Conservation (phyloP, 1,140 invertebrate genomes). For the Pectinophora gossypiella region DNA sequence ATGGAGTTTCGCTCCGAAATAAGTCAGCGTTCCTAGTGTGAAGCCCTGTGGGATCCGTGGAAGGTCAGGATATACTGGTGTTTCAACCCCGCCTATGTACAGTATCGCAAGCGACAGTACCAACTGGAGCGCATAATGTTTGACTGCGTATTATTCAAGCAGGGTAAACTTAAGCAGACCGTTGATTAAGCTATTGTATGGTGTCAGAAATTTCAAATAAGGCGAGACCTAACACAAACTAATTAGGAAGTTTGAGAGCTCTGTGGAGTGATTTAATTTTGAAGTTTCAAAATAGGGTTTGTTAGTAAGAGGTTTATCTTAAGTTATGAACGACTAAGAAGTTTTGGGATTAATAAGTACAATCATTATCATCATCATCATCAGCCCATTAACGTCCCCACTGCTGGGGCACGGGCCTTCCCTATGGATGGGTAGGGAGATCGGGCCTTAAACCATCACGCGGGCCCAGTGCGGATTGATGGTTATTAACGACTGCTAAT, state of each 20-base stretch:
- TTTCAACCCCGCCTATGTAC: slow-evolving; percentile 8
- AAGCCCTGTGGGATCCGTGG: slow-evolving; percentile 1
- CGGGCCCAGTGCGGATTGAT: no score
- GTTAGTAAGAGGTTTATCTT: no score
- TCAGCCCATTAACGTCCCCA: no score
- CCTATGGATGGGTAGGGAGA: no score
- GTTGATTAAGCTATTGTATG: slow-evolving; percentile 32
- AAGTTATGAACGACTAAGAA: no score
- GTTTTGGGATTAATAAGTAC: no score
- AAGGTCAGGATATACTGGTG: slow-evolving; percentile 15
- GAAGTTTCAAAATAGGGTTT: no score
- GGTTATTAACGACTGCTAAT: no score
- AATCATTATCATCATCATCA: no score
- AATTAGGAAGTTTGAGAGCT: background rate
- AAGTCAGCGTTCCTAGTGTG: no score
- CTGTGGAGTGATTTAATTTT: background rate
- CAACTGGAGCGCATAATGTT: slow-evolving; percentile 33
- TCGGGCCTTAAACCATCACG: no score
- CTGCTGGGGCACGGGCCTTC: no score
- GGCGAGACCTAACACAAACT: background rate
- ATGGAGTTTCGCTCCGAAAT: slow-evolving; percentile 5
- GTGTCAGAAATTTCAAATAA: slow-evolving; percentile 11
- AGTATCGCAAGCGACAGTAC: slow-evolving; percentile 26
- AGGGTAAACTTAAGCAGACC: slow-evolving; percentile 26
- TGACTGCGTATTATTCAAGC: slow-evolving; percentile 35